These are phyloP conservation scores for Lydus trimaculatus DNA, from an alignment of 2,888 invertebrate genomes.

Conservation along the genomic window DNA sequence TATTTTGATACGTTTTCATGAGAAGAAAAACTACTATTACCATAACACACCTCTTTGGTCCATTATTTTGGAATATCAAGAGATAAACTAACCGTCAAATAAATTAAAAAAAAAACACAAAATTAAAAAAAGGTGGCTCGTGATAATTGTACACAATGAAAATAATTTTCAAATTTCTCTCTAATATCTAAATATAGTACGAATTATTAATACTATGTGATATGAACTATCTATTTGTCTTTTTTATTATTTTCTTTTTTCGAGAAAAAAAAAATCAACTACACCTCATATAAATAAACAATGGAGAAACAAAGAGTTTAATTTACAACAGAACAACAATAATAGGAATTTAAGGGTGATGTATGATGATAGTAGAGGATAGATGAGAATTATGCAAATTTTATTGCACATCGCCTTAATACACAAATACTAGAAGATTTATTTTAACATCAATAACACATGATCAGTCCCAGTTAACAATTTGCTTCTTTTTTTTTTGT, in stretches of 20 bases:
- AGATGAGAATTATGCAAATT: constrained; percentile 23
- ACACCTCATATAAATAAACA: constrained; percentile 27
- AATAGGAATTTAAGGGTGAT: background rate
- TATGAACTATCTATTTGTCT: constrained; percentile 60
- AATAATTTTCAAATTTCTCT: constrained; percentile 38
- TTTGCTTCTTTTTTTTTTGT: too few relatives aligned
- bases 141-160: constrained; percentile 34
- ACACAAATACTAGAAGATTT: constrained; percentile 42
- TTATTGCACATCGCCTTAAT: constrained; percentile 37
- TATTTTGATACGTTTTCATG: background rate
- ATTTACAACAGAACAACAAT: constrained; percentile 22
- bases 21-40: background rate
- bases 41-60: constrained; percentile 30
- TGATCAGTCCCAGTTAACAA: constrained; percentile 37
- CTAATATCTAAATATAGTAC: constrained; percentile 46
- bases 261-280: constrained; percentile 25
- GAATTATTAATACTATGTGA: constrained; percentile 59
- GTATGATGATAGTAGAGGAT: constrained; percentile 10
- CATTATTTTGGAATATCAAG: constrained; percentile 37
- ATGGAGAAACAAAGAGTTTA: constrained; percentile 9
- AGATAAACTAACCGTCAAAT: constrained; percentile 11
- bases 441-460: constrained; percentile 44
- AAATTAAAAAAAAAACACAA: constrained; percentile 28
- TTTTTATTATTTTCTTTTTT: constrained; percentile 43
- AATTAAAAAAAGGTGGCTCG: constrained; percentile 12